Base-by-base conservation (phyloP, 2,888 invertebrate genomes). In the Drosophila mettleri region DNA sequence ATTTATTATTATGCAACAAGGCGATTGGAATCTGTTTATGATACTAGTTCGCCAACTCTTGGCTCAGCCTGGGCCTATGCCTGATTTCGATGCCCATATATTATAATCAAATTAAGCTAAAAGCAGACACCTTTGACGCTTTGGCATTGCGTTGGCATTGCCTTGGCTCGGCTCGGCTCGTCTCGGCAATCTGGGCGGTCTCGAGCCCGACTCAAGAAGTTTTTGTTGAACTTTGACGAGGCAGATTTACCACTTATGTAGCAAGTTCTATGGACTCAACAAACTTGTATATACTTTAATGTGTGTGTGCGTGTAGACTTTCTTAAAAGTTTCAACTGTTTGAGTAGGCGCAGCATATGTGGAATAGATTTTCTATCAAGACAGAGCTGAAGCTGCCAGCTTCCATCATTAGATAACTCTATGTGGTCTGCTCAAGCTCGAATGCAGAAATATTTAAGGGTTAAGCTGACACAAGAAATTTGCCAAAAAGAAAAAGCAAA, bases 161-260 rank as follows among this genome's bases (percentile, higher is more conserved):
- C 41, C n/a, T n/a, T n/a, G n/a, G n/a, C n/a, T n/a, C n/a, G n/a
- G 61, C 60, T 60, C 39, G 29, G 62, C 52, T 43, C n/a, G 43
- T 5, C 43, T 10, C 52, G 29, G 33, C 45, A 45, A 49, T 49
- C 43, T 31, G 24, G 22, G 31, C 68, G 29, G 43, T 49, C 51
- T 16, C 6, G 33, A 24, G 5, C 24, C 49, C 34, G 27, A 24
- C 49, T 60, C 27, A 60, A 38, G 48, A 69, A 68, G 24, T 68
- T 68, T 68, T 52, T 33, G 67, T 60, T 67, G 45, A 67, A 69
- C 67, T 67, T 67, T 67, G 38, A 18, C 41, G 12, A 36, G 68
- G 14, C 33, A 43, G 67, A 69, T 45, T 69, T 69, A 34, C 66
- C 52, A 63, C 66, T 63, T 63, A 52, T 51, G 41, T 41, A 51